These are phyloP conservation scores for Lamprotornis superbus DNA, from an alignment of 2,113 vertebrate genomes.

Conservation along the genomic window DNA sequence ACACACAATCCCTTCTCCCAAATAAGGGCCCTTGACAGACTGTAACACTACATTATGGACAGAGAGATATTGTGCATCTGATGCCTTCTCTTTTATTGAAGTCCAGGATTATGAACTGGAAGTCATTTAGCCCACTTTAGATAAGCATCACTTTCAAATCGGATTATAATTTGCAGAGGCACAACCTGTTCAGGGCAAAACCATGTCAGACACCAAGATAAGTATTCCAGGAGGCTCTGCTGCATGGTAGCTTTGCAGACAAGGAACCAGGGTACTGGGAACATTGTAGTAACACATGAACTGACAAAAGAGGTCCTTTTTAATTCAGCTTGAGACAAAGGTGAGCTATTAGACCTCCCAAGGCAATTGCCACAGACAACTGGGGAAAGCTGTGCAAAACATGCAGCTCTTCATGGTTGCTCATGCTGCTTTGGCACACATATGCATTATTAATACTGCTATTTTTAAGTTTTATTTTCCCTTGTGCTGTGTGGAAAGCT, in stretches of 20 bases:
- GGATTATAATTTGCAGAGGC: slow-evolving; percentile 57
- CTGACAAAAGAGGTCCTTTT: not conserved
- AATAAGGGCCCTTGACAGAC: not conserved
- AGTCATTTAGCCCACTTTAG: slow-evolving; percentile 41
- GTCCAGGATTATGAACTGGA: slow-evolving; percentile 10
- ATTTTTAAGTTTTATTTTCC: not conserved
- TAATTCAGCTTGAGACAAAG: not conserved
- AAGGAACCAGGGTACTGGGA: not conserved
- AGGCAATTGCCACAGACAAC: not conserved
- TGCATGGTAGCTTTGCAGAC: not conserved
- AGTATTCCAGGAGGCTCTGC: not conserved
- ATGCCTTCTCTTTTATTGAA: not conserved
- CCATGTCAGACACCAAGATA: slow-evolving; percentile 15
- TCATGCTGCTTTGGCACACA: not conserved
- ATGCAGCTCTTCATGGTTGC: not conserved
- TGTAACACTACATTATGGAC: not conserved
- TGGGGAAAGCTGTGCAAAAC: not conserved
- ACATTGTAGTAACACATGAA: not conserved
- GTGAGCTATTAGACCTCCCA: not conserved
- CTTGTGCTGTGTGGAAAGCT: not conserved
- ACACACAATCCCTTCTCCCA: not conserved
- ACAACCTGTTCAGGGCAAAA: slow-evolving; percentile 14
- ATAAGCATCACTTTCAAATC: slow-evolving; percentile 57
- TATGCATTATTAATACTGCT: not conserved
- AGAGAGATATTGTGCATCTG: not conserved